phyloP scores from a whole-genome alignment of 2,888 invertebrate species.

The Tipula confusa region DNA sequence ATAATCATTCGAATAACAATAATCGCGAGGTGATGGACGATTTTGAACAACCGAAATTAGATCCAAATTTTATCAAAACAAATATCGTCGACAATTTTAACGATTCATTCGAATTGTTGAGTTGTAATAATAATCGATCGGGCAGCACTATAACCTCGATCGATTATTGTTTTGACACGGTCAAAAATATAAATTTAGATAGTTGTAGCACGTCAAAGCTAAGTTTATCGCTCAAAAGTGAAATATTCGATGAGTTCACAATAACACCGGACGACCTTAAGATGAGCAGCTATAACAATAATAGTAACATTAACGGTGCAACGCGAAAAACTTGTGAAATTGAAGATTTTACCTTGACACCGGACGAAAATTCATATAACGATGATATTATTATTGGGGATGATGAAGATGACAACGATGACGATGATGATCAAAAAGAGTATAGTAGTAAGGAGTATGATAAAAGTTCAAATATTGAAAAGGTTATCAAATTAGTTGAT shows the following conservation, averaged over 20 bases:
- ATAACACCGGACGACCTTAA: constrained; percentile 37
- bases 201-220: constrained; percentile 39
- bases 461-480: not conserved
- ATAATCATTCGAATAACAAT: not conserved
- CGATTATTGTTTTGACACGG: constrained; percentile 39
- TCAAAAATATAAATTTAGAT: constrained; percentile 37
- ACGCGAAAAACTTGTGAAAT: constrained; percentile 36
- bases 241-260: constrained; percentile 38
- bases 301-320: not conserved
- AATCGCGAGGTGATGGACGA: not conserved
- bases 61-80: constrained; percentile 33
- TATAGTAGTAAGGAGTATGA: not conserved
- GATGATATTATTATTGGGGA: constrained; percentile 32
- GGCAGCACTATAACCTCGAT: constrained; percentile 36
- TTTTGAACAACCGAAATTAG: constrained; percentile 30
- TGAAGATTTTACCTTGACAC: constrained; percentile 39
- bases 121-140: constrained; percentile 36
- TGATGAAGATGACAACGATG: not conserved
- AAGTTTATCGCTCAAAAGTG: constrained; percentile 38
- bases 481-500: constrained; percentile 34
- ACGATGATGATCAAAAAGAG: not conserved
- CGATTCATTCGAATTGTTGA: constrained; percentile 37
- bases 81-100: constrained; percentile 34
- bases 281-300: not conserved
- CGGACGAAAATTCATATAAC: constrained; percentile 37